Conservation (phyloP, 2,888 invertebrate genomes). For the Callyntrura guangdongensis region DNA sequence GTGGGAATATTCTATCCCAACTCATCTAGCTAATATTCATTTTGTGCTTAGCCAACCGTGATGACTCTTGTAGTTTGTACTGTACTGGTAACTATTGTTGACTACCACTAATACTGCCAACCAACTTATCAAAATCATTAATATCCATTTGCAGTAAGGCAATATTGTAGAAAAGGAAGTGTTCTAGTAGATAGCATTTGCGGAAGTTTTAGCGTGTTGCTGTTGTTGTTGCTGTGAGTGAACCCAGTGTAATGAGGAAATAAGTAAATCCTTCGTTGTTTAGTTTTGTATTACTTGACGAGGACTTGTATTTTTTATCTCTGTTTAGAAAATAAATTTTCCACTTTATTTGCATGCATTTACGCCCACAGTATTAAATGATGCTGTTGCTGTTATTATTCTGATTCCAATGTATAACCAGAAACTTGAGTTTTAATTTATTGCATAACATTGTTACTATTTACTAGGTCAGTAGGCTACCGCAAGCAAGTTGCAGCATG, state of each 20-base stretch:
- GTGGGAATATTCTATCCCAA: constrained; percentile 30
- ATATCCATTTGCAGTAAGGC: constrained; percentile 37
- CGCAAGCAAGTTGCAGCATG: constrained; percentile 61
- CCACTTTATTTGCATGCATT: constrained; percentile 2
- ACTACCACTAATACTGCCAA: constrained; percentile 15
- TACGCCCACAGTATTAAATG: not conserved
- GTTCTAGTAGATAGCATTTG: constrained; percentile 64
- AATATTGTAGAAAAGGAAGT: constrained; percentile 58
- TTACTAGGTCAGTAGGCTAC: constrained; percentile 73
- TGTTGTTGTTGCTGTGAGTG: constrained; percentile 23
- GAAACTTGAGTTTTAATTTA: constrained; percentile 13
- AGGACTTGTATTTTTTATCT: not conserved
- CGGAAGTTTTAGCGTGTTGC: constrained; percentile 52
- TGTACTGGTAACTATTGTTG: constrained; percentile 5
- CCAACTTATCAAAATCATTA: constrained; percentile 38
- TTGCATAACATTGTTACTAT: constrained; percentile 63
- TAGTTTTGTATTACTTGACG: constrained; percentile 29
- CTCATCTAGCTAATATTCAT: not conserved
- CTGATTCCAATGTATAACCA: not conserved
- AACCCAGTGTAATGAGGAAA: constrained; percentile 58
- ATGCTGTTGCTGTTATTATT: not conserved
- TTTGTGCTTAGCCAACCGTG: constrained; percentile 40
- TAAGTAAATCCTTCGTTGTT: constrained; percentile 36
- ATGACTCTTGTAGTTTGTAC: not conserved
- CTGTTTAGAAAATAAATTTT: constrained; percentile 44